phyloP scores from a whole-genome alignment of 2,888 invertebrate species.

The Galerucella pusilla region DNA sequence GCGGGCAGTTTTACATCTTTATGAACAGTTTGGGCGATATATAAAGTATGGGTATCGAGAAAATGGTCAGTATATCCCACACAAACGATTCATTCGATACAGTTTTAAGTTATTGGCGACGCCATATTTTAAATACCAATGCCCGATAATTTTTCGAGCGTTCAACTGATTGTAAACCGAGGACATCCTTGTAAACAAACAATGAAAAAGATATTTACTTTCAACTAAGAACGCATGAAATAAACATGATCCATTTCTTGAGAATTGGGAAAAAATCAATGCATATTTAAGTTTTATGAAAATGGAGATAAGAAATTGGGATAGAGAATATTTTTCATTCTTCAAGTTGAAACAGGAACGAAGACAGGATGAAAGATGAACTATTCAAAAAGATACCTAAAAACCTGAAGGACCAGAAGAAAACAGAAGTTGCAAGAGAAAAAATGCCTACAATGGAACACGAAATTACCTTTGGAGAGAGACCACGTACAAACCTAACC shows the following conservation, averaged over 20 bases:
- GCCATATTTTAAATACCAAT: conserved; percentile 16
- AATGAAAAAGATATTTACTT: neutral
- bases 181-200: conserved; percentile 1
- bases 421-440: too few relatives aligned
- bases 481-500: too few relatives aligned
- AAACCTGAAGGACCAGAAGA: too few relatives aligned
- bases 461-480: too few relatives aligned
- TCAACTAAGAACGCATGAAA: neutral
- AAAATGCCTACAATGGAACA: too few relatives aligned
- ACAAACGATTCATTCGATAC: conserved; percentile 22
- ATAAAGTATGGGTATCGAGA: conserved; percentile 32
- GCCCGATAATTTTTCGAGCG: conserved; percentile 20
- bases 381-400: too few relatives aligned
- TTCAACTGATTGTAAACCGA: neutral
- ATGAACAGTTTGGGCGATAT: conserved; percentile 34
- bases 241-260: neutral
- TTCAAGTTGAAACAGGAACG: too few relatives aligned
- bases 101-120: conserved; percentile 27
- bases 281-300: too few relatives aligned
- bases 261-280: too few relatives aligned
- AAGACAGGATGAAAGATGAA: too few relatives aligned
- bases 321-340: too few relatives aligned
- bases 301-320: too few relatives aligned
- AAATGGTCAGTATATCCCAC: conserved; percentile 29
- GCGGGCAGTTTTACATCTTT: conserved; percentile 36